Base-by-base conservation (phyloP, 2,797 vertebrate genomes). In the Cossypha heuglini region DNA sequence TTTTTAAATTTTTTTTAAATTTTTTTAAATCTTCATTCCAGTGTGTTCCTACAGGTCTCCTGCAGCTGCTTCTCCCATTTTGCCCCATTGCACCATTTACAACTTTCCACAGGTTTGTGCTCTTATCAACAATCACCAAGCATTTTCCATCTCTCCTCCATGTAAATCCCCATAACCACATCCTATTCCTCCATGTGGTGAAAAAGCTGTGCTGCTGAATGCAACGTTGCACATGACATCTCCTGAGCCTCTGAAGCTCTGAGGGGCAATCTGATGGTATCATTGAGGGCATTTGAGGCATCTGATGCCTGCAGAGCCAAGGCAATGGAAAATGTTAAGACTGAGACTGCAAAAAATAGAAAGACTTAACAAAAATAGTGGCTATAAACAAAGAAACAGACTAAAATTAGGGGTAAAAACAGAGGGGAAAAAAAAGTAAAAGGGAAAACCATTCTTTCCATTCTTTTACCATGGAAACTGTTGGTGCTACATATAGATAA, bases 401-500 rank as follows among this genome's bases (percentile, higher is more conserved):
- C 10, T 59, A 52, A 96, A 88, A 80, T 59, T 40, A 58, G 3
- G 33, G 38, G 37, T n/a, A 61, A 68, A 37, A 69, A 52, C 4
- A 43, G 48, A 38, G 37, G 6, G 7, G 22, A 52, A 61, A 61
- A 55, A 49, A 80, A 51, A 35, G 8, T 7, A 6, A 79, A 88
- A 83, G 26, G 62, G 28, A 31, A 87, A 82, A 74, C 16, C 14
- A 68, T 74, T 74, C 4, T n/a, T n/a, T n/a, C n/a, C n/a, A n/a
- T n/a, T 35, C 8, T 75, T 52, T 92, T 74, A 37, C 71, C 45
- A 61, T 85, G 64, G 43, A 93, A 95, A 81, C 58, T 58, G 20
- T 66, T 57, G 16, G 46, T 83, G 20, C 5, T 42, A 58, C 68
- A 22, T 58, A 79, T n/a, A 96, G 76, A 81, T 72, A 92, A 93